Conservation (phyloP, 2,888 invertebrate species). For the Idaea straminata region DNA sequence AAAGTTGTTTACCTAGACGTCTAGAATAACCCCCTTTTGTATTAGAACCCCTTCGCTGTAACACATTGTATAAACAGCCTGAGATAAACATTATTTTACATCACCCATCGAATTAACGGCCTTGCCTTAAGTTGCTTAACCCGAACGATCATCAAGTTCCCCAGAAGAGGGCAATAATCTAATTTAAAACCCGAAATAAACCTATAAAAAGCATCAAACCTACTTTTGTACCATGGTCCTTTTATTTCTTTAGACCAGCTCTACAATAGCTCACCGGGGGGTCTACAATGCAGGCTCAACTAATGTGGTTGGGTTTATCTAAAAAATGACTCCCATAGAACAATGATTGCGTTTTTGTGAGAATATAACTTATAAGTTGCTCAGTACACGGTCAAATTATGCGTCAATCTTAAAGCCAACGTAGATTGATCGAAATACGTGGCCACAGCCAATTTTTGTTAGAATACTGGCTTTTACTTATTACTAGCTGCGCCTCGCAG, state of each 20-base stretch:
- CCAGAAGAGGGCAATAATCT: constrained; percentile 16
- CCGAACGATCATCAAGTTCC: constrained; percentile 5
- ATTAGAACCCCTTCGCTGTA: too few species aligned
- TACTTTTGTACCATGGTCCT: constrained; percentile 10
- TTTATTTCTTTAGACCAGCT: constrained; percentile 20
- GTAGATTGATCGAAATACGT: too few species aligned
- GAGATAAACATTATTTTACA: too few species aligned
- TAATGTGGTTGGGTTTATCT: constrained; percentile 36
- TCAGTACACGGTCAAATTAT: not conserved
- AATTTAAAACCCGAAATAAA: constrained; percentile 15
- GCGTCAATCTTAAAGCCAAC: not conserved
- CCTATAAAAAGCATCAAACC: constrained; percentile 12
- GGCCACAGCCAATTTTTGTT: too few species aligned
- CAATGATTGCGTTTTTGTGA: constrained; percentile 20
- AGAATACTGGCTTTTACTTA: too few species aligned
- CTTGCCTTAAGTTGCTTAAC: not conserved
- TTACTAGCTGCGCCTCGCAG: too few species aligned
- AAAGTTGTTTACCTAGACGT: too few species aligned
- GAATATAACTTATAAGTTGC: not conserved
- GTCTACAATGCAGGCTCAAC: constrained; percentile 4
- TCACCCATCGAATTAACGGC: not conserved
- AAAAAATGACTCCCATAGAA: constrained; percentile 21
- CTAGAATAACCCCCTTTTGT: too few species aligned
- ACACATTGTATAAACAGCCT: too few species aligned
- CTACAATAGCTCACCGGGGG: constrained; percentile 26